Conservation (phyloP, 2,888 invertebrate species). For the Conus canariensis region DNA sequence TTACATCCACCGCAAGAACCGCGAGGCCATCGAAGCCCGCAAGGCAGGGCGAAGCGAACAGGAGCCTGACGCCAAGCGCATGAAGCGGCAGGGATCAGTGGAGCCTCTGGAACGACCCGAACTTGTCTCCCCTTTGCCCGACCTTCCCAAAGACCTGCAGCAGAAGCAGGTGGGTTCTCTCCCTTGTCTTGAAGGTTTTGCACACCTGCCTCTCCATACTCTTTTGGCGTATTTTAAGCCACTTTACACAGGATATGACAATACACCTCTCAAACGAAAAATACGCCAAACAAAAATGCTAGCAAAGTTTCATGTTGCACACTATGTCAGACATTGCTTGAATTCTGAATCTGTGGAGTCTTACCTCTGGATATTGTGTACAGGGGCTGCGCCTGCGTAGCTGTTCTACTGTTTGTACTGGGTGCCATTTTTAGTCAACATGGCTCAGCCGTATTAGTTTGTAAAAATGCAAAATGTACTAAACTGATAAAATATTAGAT, state of each 20-base stretch:
- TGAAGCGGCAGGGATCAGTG: conserved; percentile 67
- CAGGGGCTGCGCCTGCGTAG: background rate
- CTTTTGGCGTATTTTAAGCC: no score
- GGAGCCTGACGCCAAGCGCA: conserved; percentile 60
- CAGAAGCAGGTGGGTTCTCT: conserved; percentile 67
- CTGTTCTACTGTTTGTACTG: background rate
- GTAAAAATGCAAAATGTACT: no score
- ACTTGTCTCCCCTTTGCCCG: conserved; percentile 66
- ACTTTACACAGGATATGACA: background rate
- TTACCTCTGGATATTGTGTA: background rate
- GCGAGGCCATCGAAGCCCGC: conserved; percentile 65
- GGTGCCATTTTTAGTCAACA: no score
- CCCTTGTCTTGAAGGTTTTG: no score
- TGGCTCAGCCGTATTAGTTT: no score
- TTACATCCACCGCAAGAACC: conserved; percentile 72
- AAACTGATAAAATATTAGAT: no score
- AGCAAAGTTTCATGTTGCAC: no score
- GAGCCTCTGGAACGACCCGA: conserved; percentile 74
- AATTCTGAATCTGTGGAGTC: background rate
- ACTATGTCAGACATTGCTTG: background rate
- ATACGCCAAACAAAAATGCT: no score
- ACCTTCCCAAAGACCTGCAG: conserved; percentile 73
- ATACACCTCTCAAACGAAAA: no score
- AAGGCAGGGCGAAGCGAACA: conserved; percentile 53
- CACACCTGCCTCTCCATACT: no score